phyloP scores from a whole-genome alignment of 2,113 vertebrate species.

The Sinosuthora webbiana region DNA sequence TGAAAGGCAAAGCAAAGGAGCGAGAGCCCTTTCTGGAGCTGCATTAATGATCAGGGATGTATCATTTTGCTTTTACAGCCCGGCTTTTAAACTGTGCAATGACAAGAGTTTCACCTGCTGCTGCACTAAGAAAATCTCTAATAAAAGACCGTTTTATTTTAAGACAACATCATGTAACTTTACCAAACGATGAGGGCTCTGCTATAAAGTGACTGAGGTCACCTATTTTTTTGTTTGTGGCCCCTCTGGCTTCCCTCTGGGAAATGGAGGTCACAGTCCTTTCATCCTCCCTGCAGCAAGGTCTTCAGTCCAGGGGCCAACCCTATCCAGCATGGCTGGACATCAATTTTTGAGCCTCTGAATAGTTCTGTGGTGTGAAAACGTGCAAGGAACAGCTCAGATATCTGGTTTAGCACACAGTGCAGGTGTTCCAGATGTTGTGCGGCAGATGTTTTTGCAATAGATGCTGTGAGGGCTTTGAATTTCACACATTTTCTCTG shows the following conservation, averaged over 20 bases:
- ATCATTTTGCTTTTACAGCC: background rate
- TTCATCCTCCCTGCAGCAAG: background rate
- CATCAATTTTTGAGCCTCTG: background rate
- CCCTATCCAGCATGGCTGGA: background rate
- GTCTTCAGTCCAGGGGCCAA: background rate
- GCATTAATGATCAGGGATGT: background rate
- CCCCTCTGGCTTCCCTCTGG: background rate
- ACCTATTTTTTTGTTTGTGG: background rate
- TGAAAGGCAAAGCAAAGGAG: slow-evolving; percentile 7
- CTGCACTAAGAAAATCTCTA: background rate
- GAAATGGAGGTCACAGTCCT: background rate
- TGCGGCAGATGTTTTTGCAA: background rate
- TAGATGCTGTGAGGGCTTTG: background rate
- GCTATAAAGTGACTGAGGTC: background rate
- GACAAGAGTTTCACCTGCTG: background rate
- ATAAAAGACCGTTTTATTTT: background rate
- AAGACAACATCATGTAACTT: background rate
- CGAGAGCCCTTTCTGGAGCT: background rate
- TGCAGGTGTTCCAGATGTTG: background rate
- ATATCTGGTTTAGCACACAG: background rate
- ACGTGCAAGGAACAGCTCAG: background rate
- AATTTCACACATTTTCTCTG: background rate
- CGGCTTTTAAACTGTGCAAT: background rate
- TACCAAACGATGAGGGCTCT: background rate
- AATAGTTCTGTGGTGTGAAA: background rate